These are phyloP conservation scores for Diabrotica undecimpunctata DNA, from an alignment of 1,140 invertebrate species.

Conservation along the genomic window DNA sequence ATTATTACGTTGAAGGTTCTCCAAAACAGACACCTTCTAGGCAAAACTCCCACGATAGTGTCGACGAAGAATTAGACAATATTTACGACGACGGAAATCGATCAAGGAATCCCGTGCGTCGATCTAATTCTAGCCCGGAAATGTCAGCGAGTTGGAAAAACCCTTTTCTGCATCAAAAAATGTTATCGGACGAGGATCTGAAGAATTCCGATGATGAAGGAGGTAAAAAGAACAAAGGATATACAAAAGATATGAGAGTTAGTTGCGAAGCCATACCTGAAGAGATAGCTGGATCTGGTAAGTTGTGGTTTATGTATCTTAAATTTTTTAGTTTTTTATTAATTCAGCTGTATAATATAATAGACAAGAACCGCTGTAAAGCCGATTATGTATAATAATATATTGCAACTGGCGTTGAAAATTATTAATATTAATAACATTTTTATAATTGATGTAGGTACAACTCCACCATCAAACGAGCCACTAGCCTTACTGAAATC, in stretches of 20 bases:
- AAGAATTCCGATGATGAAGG: conserved; percentile 48
- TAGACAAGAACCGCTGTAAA: no score
- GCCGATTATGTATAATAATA: no score
- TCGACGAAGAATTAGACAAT: conserved; percentile 57
- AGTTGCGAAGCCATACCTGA: conserved; percentile 88
- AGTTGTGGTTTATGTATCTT: conserved; percentile 22
- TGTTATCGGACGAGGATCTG: conserved; percentile 38
- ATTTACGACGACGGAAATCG: conserved; percentile 55
- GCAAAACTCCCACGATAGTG: conserved; percentile 57
- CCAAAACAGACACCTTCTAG: conserved; percentile 49
- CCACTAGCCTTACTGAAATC: conserved; percentile 1
- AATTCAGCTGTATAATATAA: neutral
- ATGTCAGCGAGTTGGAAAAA: conserved; percentile 84
- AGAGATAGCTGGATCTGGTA: conserved; percentile 68
- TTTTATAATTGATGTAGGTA: conserved; percentile 31
- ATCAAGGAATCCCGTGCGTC: conserved; percentile 73
- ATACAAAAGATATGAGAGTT: conserved; percentile 69
- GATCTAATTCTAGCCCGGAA: conserved; percentile 86
- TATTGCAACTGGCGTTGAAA: conserved; percentile 1
- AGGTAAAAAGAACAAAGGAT: conserved; percentile 56
- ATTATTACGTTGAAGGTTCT: conserved; percentile 21
- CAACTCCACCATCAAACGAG: conserved; percentile 53
- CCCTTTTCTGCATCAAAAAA: conserved; percentile 54
- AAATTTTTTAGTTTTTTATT: conserved; percentile 5
- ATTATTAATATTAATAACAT: neutral